Percentiles rank a stretch among this genome's conserved stretches.
phyloP scores from a whole-genome alignment of 2,888 invertebrate species.

The Apantesis nais region DNA sequence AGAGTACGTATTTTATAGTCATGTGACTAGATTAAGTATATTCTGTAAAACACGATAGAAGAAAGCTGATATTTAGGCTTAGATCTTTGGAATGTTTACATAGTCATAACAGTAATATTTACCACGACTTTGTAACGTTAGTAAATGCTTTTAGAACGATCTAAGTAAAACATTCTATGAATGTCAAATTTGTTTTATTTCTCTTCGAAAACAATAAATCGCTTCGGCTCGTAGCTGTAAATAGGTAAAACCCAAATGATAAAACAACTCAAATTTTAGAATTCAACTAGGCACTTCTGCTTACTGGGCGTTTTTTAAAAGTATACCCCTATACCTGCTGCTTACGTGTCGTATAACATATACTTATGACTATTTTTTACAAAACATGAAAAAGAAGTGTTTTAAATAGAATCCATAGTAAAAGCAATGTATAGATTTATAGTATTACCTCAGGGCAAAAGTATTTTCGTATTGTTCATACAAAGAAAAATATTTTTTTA shows the following conservation, averaged over 20 bases:
- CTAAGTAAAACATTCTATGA: conserved; percentile 83
- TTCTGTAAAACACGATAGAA: conserved; percentile 30
- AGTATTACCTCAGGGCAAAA: too few species aligned
- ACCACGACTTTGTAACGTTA: conserved; percentile 62
- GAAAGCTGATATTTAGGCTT: neutral
- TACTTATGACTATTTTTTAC: too few species aligned
- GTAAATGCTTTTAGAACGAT: conserved; percentile 72
- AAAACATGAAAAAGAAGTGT: too few species aligned
- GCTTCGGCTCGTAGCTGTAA: neutral
- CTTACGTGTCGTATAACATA: too few species aligned
- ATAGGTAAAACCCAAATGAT: neutral
- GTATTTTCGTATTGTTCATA: too few species aligned
- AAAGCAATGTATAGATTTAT: too few species aligned
- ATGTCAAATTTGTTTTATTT: conserved; percentile 70
- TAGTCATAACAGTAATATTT: conserved; percentile 50
- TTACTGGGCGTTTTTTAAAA: too few species aligned
- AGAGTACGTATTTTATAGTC: conserved; percentile 44
- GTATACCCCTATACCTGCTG: too few species aligned
- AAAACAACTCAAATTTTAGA: neutral
- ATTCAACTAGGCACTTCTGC: too few species aligned
- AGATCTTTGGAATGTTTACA: conserved; percentile 57
- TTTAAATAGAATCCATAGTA: too few species aligned
- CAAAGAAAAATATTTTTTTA: too few species aligned
- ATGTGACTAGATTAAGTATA: conserved; percentile 47
- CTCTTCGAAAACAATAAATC: neutral